These are phyloP conservation scores for Apogon hyalosoma DNA, from an alignment of 2,797 vertebrate species.

Conservation along the genomic window DNA sequence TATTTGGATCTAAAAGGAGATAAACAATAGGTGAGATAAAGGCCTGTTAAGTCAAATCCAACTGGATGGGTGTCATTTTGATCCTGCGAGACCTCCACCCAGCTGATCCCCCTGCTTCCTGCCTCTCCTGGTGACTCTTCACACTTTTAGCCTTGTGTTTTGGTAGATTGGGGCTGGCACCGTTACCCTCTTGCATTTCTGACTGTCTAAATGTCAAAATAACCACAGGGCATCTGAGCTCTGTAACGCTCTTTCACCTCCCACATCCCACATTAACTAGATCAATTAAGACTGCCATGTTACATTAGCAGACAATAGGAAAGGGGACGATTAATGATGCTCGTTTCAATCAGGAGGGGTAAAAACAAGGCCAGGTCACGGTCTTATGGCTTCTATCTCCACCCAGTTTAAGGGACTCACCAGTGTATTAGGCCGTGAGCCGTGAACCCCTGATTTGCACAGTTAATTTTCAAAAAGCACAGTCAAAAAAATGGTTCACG, in stretches of 20 bases:
- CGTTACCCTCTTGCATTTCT: constrained; percentile 59
- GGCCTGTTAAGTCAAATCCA: not conserved
- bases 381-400: constrained; percentile 4
- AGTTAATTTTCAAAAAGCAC: no score
- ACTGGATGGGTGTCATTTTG: constrained; percentile 46
- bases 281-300: constrained; percentile 81
- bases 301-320: constrained; percentile 61
- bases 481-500: no score
- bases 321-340: constrained; percentile 57
- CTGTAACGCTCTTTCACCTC: constrained; percentile 53
- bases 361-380: constrained; percentile 30
- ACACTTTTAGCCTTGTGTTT: constrained; percentile 57
- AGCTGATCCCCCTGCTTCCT: constrained; percentile 19
- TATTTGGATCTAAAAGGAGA: not conserved
- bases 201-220: constrained; percentile 74
- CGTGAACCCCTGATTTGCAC: no score
- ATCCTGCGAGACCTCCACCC: constrained; percentile 38
- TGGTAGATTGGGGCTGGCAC: constrained; percentile 67
- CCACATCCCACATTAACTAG: constrained; percentile 71
- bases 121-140: constrained; percentile 53
- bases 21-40: constrained; percentile 21
- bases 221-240: constrained; percentile 68
- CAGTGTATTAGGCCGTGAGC: no score
- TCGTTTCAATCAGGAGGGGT: constrained; percentile 29
- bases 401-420: constrained; percentile 25